A percentile compares a stretch with the other conserved stretches of the same genome.
phyloP scores from a whole-genome alignment of 2,888 invertebrate genomes.

The Trachelus troglodyta region DNA sequence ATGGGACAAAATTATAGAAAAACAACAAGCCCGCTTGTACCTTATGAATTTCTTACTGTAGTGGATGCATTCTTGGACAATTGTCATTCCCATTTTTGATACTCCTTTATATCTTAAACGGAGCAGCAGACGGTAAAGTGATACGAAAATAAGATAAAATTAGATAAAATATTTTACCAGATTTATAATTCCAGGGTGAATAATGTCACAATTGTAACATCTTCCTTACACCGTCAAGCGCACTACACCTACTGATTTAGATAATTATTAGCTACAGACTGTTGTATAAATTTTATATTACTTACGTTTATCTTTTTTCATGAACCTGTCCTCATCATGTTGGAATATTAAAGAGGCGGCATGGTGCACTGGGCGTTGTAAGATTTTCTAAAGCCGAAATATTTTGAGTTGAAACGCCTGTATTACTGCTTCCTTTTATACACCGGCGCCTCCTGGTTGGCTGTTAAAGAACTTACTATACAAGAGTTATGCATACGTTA shows the following conservation, averaged over 20 bases:
- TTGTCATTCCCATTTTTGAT: neutral
- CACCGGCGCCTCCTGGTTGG: neutral
- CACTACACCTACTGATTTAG: no score
- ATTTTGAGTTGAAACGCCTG: neutral
- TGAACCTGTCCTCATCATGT: neutral
- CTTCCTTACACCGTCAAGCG: no score
- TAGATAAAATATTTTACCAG: no score
- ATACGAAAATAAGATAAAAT: neutral
- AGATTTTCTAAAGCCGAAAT: no score
- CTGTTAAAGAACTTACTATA: neutral
- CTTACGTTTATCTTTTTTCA: neutral
- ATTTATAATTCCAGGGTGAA: no score
- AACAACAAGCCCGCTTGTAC: neutral
- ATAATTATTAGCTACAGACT: no score
- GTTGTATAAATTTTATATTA: neutral
- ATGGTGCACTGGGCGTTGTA: no score
- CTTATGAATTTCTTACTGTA: neutral
- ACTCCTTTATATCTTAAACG: neutral
- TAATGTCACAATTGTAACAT: no score
- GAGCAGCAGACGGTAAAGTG: neutral
- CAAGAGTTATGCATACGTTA: no score
- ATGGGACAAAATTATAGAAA: neutral
- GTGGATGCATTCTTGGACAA: neutral
- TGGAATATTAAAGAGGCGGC: neutral
- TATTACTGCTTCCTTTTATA: neutral